Percentiles rank a stretch among this genome's conserved stretches.
These are phyloP conservation scores for Dermochelys coriacea DNA, from an alignment of 2,797 vertebrate species.

Conservation along the genomic window DNA sequence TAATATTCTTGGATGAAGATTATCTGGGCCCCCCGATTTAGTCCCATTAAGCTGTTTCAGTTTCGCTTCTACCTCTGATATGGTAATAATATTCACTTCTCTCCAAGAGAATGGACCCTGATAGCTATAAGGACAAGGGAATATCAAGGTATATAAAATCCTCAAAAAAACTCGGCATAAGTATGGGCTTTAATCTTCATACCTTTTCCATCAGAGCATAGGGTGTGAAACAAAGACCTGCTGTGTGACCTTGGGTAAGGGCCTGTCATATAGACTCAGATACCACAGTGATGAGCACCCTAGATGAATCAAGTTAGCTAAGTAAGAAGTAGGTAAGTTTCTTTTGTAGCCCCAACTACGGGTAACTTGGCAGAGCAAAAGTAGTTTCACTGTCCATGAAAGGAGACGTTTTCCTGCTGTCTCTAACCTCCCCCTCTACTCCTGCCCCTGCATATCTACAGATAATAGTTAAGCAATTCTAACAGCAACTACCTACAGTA, in stretches of 20 bases:
- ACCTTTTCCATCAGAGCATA: not conserved
- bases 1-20: no score
- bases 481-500: not conserved
- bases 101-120: not conserved
- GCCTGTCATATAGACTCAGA: not conserved
- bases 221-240: constrained; percentile 7
- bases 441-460: not conserved
- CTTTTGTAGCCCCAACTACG: not conserved
- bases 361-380: not conserved
- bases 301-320: not conserved
- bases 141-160: not conserved
- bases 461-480: not conserved
- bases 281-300: not conserved
- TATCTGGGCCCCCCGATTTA: no score
- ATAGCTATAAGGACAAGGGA: not conserved
- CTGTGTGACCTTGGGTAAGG: not conserved
- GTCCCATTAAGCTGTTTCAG: no score
- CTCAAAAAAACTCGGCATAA: constrained; percentile 9
- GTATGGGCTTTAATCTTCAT: not conserved
- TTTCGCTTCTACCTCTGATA: no score
- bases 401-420: not conserved
- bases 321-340: not conserved
- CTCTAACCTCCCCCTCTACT: not conserved
- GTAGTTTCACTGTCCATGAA: not conserved
- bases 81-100: not conserved